Base-by-base conservation (phyloP, 2,888 invertebrate genomes). In the Nymphalis polychloros region DNA sequence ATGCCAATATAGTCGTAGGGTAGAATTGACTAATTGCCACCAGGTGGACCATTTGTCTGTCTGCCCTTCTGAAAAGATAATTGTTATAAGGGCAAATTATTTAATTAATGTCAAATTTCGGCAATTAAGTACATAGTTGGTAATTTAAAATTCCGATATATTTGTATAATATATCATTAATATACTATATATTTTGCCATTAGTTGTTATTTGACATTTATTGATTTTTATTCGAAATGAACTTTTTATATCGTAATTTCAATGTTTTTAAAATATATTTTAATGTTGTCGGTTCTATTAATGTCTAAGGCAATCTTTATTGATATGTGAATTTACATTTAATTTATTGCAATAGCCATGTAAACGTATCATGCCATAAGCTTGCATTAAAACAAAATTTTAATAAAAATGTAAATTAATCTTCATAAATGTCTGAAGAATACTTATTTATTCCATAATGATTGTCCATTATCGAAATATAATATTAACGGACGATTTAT, bases 401-500 rank as follows among this genome's bases (percentile, higher is more conserved):
- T 47, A 66, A 69, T 66, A 69, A 66, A 63, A 66, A 69, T 66
- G 59, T 50, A 63, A 66, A 69, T 63, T 31, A 59, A 69, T 69
- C 53, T 67, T 64, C 55, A 67, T 53, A 55, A 53, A 66, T 53
- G 59, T 63, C 63, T 1, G 16, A 27, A 50, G 47, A 63, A 67
- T 20, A 41, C 35, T 17, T 57, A 57, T 57, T 57, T 57, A 57
- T 57, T 57, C 8, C 70, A 62, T 46, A 47, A 64, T 64, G 62
- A 67, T 68, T 66, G 66, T 55, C 67, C 53, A 62, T 70, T 70
- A 73, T 69, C 65, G 55, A 63, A 61, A 62, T 63, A 59, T 59
- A 49, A 71, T 70, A 66, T 64, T 59, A 75, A 71, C 73, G 70
- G 27, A 73, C 69, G 73, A 67, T 72, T 76, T 79, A 73, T 72